Percentiles rank a stretch among this genome's conserved stretches.
phyloP scores from a whole-genome alignment of 2,797 vertebrate species.

The Acanthiza pusilla region DNA sequence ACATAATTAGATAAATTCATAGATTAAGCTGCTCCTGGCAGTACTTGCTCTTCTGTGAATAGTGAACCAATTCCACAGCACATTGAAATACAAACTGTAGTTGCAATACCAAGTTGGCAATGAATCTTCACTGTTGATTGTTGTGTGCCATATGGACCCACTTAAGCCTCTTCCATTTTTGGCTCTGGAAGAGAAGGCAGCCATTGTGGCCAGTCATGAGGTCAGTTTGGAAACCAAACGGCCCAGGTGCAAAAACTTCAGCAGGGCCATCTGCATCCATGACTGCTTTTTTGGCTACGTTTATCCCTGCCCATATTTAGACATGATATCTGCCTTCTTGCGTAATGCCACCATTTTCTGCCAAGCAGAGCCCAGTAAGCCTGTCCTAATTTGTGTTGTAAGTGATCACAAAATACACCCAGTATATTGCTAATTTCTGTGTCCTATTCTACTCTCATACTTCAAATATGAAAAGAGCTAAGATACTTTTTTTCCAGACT shows the following conservation, averaged over 20 bases:
- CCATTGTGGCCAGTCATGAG: slow-evolving; percentile 60
- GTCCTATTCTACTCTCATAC: background rate
- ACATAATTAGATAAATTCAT: slow-evolving; percentile 73
- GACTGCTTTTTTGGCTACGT: background rate
- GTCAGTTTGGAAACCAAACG: slow-evolving; percentile 64
- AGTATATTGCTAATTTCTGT: background rate
- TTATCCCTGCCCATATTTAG: slow-evolving; percentile 38
- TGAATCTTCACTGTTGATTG: slow-evolving; percentile 56
- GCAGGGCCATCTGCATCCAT: slow-evolving; percentile 63
- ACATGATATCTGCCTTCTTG: slow-evolving; percentile 17
- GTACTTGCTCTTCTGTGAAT: slow-evolving; percentile 64
- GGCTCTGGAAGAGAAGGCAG: slow-evolving; percentile 56
- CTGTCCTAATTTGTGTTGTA: slow-evolving; percentile 1
- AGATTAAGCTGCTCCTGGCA: slow-evolving; percentile 69
- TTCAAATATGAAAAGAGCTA: background rate
- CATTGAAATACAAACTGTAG: slow-evolving; percentile 64
- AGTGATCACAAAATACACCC: background rate
- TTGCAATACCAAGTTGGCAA: slow-evolving; percentile 61
- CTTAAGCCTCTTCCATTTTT: slow-evolving; percentile 68
- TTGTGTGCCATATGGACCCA: slow-evolving; percentile 71
- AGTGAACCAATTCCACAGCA: slow-evolving; percentile 58
- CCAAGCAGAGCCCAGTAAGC: background rate
- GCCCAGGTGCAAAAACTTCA: slow-evolving; percentile 70
- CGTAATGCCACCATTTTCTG: background rate
- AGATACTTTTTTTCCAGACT: background rate